phyloP scores from a whole-genome alignment of 2,113 vertebrate genomes.

The Mustelus asterias region DNA sequence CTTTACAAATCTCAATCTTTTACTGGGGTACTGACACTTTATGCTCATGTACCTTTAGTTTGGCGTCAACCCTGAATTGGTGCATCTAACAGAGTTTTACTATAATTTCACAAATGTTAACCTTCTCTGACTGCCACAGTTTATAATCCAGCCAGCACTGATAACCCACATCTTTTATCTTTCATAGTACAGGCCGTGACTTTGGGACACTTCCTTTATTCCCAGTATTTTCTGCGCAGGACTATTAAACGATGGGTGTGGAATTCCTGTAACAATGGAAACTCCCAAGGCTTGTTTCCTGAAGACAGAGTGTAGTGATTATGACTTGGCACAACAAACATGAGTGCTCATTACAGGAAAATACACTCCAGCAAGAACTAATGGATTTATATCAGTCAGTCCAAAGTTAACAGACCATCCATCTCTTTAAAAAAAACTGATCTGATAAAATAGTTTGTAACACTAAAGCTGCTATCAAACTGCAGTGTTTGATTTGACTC shows the following conservation, averaged over 20 bases:
- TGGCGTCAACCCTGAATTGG: neutral
- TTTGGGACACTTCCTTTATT: slow-evolving; percentile 21
- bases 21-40: neutral
- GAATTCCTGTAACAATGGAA: slow-evolving; percentile 28
- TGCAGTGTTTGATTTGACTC: neutral
- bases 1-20: neutral
- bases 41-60: neutral
- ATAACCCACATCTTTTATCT: neutral
- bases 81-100: neutral
- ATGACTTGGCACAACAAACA: neutral
- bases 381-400: neutral
- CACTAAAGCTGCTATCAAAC: neutral
- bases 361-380: neutral
- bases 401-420: neutral
- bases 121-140: neutral
- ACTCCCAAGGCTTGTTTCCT: slow-evolving; percentile 10
- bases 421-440: neutral
- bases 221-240: neutral
- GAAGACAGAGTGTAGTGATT: neutral
- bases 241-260: slow-evolving; percentile 17
- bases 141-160: neutral
- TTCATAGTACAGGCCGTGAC: neutral
- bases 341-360: neutral
- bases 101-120: neutral
- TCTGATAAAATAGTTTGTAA: neutral